Conservation (phyloP, 2,797 vertebrate species). For the Amazona ochrocephala region DNA sequence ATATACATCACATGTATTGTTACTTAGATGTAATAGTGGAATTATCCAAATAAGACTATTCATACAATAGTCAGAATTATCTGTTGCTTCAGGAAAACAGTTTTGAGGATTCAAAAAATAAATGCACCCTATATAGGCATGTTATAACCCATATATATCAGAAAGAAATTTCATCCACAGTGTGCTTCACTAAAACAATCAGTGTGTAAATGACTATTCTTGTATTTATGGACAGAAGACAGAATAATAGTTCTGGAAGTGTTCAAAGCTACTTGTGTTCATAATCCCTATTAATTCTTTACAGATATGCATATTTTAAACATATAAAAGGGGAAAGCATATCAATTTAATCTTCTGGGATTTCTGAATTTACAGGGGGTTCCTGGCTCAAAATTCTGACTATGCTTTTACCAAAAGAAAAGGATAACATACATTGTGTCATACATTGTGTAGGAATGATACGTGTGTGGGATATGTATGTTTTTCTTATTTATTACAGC, state of each 20-base stretch:
- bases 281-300: neutral
- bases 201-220: neutral
- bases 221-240: neutral
- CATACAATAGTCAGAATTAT: neutral
- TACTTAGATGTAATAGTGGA: neutral
- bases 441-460: neutral
- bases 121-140: neutral
- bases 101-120: neutral
- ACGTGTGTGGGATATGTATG: neutral
- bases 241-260: neutral
- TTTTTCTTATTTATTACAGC: neutral
- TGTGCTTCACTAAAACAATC: neutral
- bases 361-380: neutral
- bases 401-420: neutral
- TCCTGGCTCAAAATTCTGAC: neutral
- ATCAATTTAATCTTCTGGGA: neutral
- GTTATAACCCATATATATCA: accelerated
- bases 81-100: neutral
- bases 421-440: neutral
- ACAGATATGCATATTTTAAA: neutral
- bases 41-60: neutral
- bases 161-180: neutral
- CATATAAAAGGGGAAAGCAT: neutral
- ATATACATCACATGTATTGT: neutral
- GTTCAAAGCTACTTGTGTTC: neutral